Conservation (phyloP, 2,113 vertebrate genomes). For the Calonectris borealis region DNA sequence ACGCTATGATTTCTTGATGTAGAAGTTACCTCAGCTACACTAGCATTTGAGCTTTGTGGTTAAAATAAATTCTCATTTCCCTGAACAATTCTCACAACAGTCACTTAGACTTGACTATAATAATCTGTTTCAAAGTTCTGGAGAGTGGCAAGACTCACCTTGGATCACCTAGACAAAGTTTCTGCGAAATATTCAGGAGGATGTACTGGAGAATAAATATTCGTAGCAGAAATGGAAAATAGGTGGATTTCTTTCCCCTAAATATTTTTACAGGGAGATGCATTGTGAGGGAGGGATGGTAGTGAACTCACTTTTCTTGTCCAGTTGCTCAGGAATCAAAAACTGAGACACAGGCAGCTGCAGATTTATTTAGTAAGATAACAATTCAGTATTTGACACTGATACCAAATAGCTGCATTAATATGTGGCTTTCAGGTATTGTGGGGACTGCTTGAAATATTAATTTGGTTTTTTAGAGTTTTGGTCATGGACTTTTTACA, state of each 20-base stretch:
- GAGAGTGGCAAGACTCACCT: background rate
- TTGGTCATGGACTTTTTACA: background rate
- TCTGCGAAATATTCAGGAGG: background rate
- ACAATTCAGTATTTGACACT: background rate
- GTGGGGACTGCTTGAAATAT: background rate
- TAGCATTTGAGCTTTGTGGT: background rate
- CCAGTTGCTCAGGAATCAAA: background rate
- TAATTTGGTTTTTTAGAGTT: background rate
- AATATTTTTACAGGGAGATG: background rate
- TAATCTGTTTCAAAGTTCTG: background rate
- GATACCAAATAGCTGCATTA: background rate
- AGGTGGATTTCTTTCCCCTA: background rate
- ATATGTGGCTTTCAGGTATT: background rate
- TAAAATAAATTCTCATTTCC: background rate
- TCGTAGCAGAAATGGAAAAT: background rate
- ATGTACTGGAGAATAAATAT: background rate
- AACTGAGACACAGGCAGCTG: background rate
- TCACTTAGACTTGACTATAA: background rate
- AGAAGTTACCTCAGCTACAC: background rate
- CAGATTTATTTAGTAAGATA: background rate
- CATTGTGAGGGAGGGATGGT: background rate
- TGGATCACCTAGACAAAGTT: background rate
- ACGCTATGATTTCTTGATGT: background rate
- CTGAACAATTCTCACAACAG: background rate
- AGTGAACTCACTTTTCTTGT: background rate